Evolutionary conservation across 2,888 invertebrate species (phyloP).

Genomic region (Xylota segnis): DNA sequence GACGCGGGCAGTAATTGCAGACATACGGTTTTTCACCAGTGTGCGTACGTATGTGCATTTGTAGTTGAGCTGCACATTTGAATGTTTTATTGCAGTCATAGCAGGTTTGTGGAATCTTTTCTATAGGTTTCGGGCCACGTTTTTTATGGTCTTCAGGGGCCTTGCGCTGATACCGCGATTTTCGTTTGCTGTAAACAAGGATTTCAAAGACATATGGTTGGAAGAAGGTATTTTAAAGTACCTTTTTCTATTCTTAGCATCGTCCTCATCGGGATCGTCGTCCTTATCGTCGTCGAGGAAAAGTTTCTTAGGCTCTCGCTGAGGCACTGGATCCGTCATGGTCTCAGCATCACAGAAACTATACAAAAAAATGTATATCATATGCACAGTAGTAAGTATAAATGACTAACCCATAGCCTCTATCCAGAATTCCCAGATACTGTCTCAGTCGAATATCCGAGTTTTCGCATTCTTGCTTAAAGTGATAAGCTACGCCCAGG

Average conservation of each 20-base stretch:
- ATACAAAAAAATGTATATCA: constrained; percentile 77
- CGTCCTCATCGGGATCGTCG: constrained; percentile 76
- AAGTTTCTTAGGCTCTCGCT: constrained; percentile 72
- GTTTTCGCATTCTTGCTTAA: constrained; percentile 87
- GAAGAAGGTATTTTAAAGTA: constrained; percentile 39
- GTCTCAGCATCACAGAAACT: constrained; percentile 86
- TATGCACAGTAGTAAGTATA: not conserved
- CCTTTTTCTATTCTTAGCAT: constrained; percentile 77
- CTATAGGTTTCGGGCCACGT: constrained; percentile 87
- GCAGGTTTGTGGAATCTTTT: constrained; percentile 86
- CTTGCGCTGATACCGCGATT: constrained; percentile 86
- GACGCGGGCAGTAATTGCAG: constrained; percentile 86
- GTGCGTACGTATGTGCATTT: constrained; percentile 87
- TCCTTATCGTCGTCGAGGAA: constrained; percentile 77
- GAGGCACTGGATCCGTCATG: constrained; percentile 84
- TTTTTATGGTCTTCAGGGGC: constrained; percentile 86
- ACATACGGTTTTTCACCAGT: constrained; percentile 87
- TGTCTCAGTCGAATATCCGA: constrained; percentile 86
- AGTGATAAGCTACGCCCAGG: constrained; percentile 87
- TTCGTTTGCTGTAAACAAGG: constrained; percentile 79
- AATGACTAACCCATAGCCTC: constrained; percentile 79
- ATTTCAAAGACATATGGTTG: not conserved
- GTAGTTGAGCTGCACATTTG: constrained; percentile 87
- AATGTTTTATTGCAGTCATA: constrained; percentile 87
- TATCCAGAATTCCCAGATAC: constrained; percentile 85